Evolutionary conservation across 2,888 invertebrate genomes (phyloP), one percentile per base, ranked within the genome.

Genomic region (Eristalis intricaria): DNA sequence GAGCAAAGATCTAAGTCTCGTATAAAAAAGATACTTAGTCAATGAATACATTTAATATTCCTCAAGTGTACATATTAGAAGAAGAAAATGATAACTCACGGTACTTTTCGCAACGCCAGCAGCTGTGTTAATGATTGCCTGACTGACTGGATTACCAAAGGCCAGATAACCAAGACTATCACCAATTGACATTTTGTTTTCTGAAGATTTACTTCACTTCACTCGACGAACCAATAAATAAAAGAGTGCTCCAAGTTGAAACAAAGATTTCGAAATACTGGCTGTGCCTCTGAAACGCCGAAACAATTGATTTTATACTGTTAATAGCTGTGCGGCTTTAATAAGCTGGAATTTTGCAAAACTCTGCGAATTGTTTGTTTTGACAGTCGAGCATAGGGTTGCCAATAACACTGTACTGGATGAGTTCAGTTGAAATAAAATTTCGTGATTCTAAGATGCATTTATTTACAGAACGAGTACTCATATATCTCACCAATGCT

Each of bases 61-160:
- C 19, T 50, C 8, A 8, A 50, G 19, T 50, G 50, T 19, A 10
- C 4, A 8, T 2, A 50, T 50, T 50, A 76, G 76, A 43, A 26
- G 19, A 69, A n/a, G 23, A 19, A 40, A 73, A 50, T 29, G 23
- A 70, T 13, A 15, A 90, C 90, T 90, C 89, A 92, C 92, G 4
- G 91, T 84, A 3, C 90, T 89, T 71, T 90, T 91, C 40, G 91
- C 80, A 3, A 92, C 69, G 5, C 89, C 89, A 0, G 90, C 87
- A 0, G 90, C 90, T 2, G 91, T 90, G 0, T 89, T 88, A 1
- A 92, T 89, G 2, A 92, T 40, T 10, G 90, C 88, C 2, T 91
- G 90, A 83, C 93, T 93, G 19, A 93, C 38, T 10, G 93, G 93
- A 89, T 93, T 93, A 4, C 91, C 91, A 61, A 92, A 84, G 7